These are phyloP conservation scores for Anser cygnoides DNA, from an alignment of 2,113 vertebrate genomes.

Conservation along the genomic window DNA sequence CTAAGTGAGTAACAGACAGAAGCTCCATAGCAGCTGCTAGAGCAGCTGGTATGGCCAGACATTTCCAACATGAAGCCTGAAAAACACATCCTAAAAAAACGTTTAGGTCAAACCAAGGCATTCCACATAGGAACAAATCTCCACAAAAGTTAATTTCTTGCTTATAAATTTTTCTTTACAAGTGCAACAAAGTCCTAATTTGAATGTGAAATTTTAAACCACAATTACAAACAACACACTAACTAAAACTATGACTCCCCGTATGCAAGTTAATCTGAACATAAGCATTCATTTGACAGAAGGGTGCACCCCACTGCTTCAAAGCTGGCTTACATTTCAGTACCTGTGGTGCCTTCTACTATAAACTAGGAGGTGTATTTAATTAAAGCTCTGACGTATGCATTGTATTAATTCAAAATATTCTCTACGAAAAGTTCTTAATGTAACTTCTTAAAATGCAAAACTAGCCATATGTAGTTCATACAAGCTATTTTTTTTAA, in stretches of 20 bases:
- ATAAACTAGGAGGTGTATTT: not conserved
- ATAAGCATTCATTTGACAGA: not conserved
- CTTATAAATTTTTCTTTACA: not conserved
- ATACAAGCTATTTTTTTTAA: not conserved
- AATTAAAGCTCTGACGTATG: not conserved
- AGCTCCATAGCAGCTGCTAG: constrained; percentile 24
- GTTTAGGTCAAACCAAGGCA: not conserved
- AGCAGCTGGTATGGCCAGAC: constrained; percentile 9
- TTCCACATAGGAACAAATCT: not conserved
- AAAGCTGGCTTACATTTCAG: not conserved
- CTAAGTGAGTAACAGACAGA: not conserved
- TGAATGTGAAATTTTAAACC: not conserved
- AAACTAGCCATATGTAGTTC: not conserved
- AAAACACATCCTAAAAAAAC: not conserved
- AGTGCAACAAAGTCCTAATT: not conserved
- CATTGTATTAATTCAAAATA: not conserved
- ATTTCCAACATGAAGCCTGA: not conserved
- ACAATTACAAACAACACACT: not conserved
- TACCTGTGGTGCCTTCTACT: not conserved
- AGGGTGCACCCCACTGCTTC: not conserved
- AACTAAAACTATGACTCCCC: not conserved
- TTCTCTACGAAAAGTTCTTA: not conserved
- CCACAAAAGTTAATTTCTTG: not conserved
- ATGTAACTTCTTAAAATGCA: not conserved
- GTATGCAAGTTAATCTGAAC: not conserved